A percentile compares a stretch with the other conserved stretches of the same genome.
Evolutionary conservation across 2,797 vertebrate genomes (phyloP).

Genomic region (Sparidentex hasta): DNA sequence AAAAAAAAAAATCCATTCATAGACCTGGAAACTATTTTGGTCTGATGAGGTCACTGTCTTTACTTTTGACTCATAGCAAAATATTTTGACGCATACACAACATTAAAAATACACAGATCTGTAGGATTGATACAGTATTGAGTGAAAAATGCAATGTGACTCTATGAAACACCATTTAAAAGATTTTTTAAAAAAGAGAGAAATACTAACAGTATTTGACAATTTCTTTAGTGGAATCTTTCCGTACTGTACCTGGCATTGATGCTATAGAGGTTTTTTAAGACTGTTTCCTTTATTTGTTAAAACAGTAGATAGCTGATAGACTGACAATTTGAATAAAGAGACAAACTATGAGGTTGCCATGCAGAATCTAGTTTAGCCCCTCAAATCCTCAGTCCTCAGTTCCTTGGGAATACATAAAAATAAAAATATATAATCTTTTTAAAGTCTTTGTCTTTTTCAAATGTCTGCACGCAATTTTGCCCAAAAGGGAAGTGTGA

Average conservation of each 20-base stretch:
- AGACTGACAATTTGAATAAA: conserved; percentile 50
- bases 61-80: conserved; percentile 59
- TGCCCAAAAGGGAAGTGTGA: conserved; percentile 56
- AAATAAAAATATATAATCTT: conserved; percentile 63
- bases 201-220: conserved; percentile 45
- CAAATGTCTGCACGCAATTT: conserved; percentile 59
- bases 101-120: conserved; percentile 35
- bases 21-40: conserved; percentile 43
- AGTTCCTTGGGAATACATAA: conserved; percentile 49
- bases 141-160: conserved; percentile 47
- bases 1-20: conserved; percentile 40
- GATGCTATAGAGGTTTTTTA: conserved; percentile 48
- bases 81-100: conserved; percentile 55
- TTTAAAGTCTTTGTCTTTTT: conserved; percentile 65
- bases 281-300: conserved; percentile 64
- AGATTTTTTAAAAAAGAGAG: conserved; percentile 23
- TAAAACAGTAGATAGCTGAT: conserved; percentile 52
- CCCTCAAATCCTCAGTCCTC: conserved; percentile 50
- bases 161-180: conserved; percentile 48
- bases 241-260: conserved; percentile 65
- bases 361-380: conserved; percentile 45
- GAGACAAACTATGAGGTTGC: conserved; percentile 51
- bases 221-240: conserved; percentile 70
- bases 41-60: conserved; percentile 53
- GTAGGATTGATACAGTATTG: conserved; percentile 34